Evolutionary conservation across 2,113 vertebrate species (phyloP).

Genomic region (Osmerus eperlanus): DNA sequence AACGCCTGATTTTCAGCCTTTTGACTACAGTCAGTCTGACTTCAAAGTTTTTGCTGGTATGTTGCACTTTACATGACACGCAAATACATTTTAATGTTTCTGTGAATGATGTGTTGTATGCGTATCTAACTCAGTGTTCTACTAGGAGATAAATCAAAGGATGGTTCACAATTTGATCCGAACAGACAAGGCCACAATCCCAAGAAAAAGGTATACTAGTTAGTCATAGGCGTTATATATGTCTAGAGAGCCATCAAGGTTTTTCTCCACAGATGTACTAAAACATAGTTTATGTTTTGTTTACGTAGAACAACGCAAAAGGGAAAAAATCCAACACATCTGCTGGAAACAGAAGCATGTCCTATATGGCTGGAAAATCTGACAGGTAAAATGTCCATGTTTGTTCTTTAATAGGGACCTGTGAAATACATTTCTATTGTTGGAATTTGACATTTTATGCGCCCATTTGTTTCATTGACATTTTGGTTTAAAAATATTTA

Average conservation of each 20-base stretch:
- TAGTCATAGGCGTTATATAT: not conserved
- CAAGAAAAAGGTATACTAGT: conserved; percentile 66
- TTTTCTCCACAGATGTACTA: too few relatives aligned
- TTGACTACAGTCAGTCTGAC: conserved; percentile 89
- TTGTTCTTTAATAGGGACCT: not conserved
- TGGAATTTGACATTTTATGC: not conserved
- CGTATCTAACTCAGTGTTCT: not conserved
- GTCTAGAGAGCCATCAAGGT: too few relatives aligned
- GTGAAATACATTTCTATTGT: not conserved
- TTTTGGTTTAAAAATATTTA: not conserved
- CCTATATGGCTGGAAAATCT: conserved; percentile 80
- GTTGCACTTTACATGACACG: conserved; percentile 18
- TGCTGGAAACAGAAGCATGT: conserved; percentile 84
- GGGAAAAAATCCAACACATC: conserved; percentile 70
- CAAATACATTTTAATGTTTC: not conserved
- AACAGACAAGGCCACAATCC: conserved; percentile 63
- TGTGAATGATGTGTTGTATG: not conserved
- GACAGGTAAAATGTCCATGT: conserved; percentile 72
- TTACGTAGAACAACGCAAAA: conserved; percentile 73
- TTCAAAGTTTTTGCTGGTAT: conserved; percentile 89
- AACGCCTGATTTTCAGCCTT: conserved; percentile 77
- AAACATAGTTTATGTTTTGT: conserved; percentile 5
- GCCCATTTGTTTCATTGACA: too few relatives aligned
- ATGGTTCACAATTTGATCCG: conserved; percentile 84
- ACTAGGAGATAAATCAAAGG: conserved; percentile 71